Base-by-base conservation (phyloP, 2,888 invertebrate species). In the Idaea straminata region DNA sequence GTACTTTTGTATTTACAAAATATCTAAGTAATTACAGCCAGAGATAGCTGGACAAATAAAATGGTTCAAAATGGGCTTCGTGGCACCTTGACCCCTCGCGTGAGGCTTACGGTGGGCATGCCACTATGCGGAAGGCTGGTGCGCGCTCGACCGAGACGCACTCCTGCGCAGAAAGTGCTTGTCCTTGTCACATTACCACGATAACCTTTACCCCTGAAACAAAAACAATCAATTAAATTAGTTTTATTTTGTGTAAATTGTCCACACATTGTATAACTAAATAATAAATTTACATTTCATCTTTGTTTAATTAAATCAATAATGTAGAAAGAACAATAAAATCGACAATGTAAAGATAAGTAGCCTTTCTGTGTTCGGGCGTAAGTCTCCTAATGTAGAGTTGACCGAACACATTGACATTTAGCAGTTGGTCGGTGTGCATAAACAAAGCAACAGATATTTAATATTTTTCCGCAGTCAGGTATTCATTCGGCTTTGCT, bases 151-250 rank as follows among this genome's bases (percentile, higher is more conserved):
- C 83, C 88, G 86, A 75, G 83, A 85, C 88, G 81, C 70, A 82
- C 83, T 86, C 89, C 89, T 89, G 89, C 90, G 89, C 89, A 90
- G 91, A 91, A 90, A 91, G 87, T 83, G 87, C 84, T 82, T 88
- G 92, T 91, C 91, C 91, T 92, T 92, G 91, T 75, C 76, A 77
- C 76, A 74, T 73, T 74, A 81, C 79, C 81, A 79, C 80, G 69
- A 69, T 81, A 79, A 81, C 85, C 86, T 84, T 85, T 89, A 80
- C 75, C 88, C 87, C 84, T 88, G 81, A 83, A 79, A 81, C 70
- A 77, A 75, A 80, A 77, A 70, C 59, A 62, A 58, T 64, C 67
- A 35, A 66, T 65, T 66, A 63, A 47, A 47, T 13, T 47, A 47
- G 7, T 7, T 47, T 47, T 47, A 13, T 47, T 5, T 47, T 47